Evolutionary conservation across 1,140 invertebrate genomes (phyloP), one percentile per base, ranked within the genome.

Genomic region (Coenobita brevimanus): DNA sequence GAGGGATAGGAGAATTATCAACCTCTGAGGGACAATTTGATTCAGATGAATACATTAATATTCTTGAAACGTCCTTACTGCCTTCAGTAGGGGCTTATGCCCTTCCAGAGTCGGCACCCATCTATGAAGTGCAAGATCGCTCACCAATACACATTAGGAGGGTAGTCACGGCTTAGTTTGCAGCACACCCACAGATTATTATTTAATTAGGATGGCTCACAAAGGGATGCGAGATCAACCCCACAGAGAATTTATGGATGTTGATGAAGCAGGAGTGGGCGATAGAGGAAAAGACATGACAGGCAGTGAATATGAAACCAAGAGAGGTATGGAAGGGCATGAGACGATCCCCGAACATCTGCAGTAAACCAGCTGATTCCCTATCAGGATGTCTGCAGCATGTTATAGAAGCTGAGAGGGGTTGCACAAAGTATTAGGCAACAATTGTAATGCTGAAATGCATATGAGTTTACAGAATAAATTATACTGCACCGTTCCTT

Each of bases 281-380:
- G n/a, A n/a, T 50, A 50, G 46, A 50, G 46, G 46, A 50, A 50
- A 50, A 50, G 46, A 50, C 46, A 17, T 0, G 30, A 43, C 3
- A 78, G 75, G n/a, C 43, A 15, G 75, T 78, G 75, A 43, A 2
- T 24, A 54, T 6, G 43, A 54, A 54, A 15, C 41, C n/a, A 30
- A 69, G 67, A 50, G 67, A 69, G 27, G 67, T 69, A 33, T 69
- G 67, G 67, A 30, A 69, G 67, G 33, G 13, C 17, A 69, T 69
- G 33, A 10, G 67, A 69, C 13, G 67, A 30, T 15, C 24, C 27
- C 67, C 67, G 1, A 33, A 69, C 67, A 69, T 69, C 67, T 69
- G 67, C 67, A 69, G 15, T 30, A 33, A 50, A 8, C 46, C 30
- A 30, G 27, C 13, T 30, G 67, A 69, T 30, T 69, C 33, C 13